Evolutionary conservation across 2,888 invertebrate species (phyloP).

Genomic region (Drosophila suboccidentalis): DNA sequence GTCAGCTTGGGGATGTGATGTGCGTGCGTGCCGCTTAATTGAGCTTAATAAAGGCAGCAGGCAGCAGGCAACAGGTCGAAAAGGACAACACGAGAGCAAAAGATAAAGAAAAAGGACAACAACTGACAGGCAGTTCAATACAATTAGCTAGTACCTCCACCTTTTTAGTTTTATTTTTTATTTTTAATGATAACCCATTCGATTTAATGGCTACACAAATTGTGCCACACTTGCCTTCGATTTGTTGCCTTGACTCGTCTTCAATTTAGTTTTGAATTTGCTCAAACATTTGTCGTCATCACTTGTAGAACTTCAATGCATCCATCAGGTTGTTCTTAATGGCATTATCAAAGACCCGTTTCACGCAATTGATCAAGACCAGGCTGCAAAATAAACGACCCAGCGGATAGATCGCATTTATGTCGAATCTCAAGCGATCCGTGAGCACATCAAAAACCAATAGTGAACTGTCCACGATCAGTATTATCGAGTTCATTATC

Average conservation of each 20-base stretch:
- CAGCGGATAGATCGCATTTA: constrained; percentile 16
- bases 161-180: neutral
- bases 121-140: constrained; percentile 29
- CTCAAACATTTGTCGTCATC: neutral
- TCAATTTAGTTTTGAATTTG: neutral
- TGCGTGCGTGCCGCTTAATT: constrained; percentile 73
- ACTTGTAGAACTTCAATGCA: neutral
- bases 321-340: constrained; percentile 8
- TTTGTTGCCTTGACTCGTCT: neutral
- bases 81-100: neutral
- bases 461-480: constrained; percentile 22
- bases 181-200: constrained; percentile 66
- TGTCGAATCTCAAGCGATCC: neutral
- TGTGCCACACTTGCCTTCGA: constrained; percentile 17
- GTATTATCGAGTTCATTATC: constrained; percentile 6
- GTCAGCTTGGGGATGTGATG: constrained; percentile 20
- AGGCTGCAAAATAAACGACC: constrained; percentile 17
- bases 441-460: constrained; percentile 28
- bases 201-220: constrained; percentile 42
- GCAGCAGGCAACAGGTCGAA: neutral
- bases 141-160: constrained; percentile 57
- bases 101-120: neutral
- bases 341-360: constrained; percentile 35
- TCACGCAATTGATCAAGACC: constrained; percentile 43
- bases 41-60: constrained; percentile 58